Conservation (phyloP, 2,797 vertebrate species). For the Poecilia velifera region DNA sequence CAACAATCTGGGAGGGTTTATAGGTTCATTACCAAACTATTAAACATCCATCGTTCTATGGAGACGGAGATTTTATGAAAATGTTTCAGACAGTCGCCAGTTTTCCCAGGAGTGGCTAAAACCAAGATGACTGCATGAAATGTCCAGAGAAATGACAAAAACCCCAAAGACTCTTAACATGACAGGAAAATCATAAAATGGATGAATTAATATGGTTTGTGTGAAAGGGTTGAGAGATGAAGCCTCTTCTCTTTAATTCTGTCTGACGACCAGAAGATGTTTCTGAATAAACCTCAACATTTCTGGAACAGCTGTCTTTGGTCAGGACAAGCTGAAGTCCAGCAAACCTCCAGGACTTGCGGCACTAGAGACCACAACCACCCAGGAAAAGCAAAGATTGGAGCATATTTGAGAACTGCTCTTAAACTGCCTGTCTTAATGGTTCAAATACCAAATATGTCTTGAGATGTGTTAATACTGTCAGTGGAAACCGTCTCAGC, state of each 20-base stretch:
- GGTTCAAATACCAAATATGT: too few species aligned
- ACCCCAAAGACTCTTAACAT: neutral
- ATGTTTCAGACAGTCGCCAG: neutral
- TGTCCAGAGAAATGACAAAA: neutral
- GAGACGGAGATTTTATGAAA: neutral
- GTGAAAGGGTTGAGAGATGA: neutral
- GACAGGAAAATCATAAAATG: neutral
- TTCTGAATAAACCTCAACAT: too few species aligned
- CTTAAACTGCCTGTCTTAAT: too few species aligned
- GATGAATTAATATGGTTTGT: neutral
- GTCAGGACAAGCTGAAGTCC: too few species aligned
- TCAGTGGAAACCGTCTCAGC: too few species aligned
- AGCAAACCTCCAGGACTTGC: too few species aligned
- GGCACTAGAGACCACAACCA: too few species aligned
- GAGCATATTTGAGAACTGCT: too few species aligned
- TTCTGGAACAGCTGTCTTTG: too few species aligned
- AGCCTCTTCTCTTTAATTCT: neutral
- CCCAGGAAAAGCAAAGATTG: too few species aligned
- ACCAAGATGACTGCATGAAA: neutral
- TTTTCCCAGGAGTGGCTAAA: neutral
- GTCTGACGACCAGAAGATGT: too few species aligned
- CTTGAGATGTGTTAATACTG: too few species aligned
- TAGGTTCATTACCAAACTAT: neutral
- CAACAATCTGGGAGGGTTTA: neutral
- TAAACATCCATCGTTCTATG: neutral